phyloP scores from a whole-genome alignment of 2,113 vertebrate genomes.

The Limnothrissa miodon region DNA sequence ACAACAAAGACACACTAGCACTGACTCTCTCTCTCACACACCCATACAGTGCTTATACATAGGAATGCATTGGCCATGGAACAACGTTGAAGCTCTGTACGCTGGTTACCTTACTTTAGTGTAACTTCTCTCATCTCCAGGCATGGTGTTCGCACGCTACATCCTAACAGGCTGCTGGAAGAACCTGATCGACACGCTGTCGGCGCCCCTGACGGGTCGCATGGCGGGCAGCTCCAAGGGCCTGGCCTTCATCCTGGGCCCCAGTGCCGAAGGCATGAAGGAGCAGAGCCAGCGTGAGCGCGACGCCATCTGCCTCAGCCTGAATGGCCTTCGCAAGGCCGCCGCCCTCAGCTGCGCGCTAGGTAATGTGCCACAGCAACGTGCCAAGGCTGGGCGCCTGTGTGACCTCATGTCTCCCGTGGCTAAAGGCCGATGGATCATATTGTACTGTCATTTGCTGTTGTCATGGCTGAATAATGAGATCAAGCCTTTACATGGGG shows the following conservation, averaged over 20 bases:
- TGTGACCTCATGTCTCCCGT: not conserved
- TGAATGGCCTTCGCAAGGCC: conserved; percentile 91
- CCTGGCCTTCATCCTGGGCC: conserved; percentile 88
- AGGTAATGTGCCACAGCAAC: conserved; percentile 66
- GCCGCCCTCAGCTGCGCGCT: conserved; percentile 90
- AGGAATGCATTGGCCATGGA: not conserved
- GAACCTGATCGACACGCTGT: conserved; percentile 93
- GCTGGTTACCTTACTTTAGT: not conserved
- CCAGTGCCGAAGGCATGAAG: conserved; percentile 87
- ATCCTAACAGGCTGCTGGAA: conserved; percentile 95
- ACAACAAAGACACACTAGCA: not conserved
- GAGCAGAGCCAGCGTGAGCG: conserved; percentile 92
- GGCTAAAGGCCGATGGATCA: not conserved
- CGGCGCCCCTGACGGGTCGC: conserved; percentile 87
- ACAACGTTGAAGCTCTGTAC: not conserved
- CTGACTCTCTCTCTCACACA: not conserved
- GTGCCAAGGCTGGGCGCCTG: not conserved
- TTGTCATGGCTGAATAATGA: not conserved
- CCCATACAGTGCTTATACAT: not conserved
- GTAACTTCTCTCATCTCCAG: conserved; percentile 57
- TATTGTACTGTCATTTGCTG: not conserved
- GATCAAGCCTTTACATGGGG: not conserved
- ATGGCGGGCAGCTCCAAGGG: conserved; percentile 92
- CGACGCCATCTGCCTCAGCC: conserved; percentile 91
- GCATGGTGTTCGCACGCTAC: conserved; percentile 87